These are phyloP conservation scores for Esox niger DNA, from an alignment of 2,113 vertebrate genomes.

Conservation along the genomic window DNA sequence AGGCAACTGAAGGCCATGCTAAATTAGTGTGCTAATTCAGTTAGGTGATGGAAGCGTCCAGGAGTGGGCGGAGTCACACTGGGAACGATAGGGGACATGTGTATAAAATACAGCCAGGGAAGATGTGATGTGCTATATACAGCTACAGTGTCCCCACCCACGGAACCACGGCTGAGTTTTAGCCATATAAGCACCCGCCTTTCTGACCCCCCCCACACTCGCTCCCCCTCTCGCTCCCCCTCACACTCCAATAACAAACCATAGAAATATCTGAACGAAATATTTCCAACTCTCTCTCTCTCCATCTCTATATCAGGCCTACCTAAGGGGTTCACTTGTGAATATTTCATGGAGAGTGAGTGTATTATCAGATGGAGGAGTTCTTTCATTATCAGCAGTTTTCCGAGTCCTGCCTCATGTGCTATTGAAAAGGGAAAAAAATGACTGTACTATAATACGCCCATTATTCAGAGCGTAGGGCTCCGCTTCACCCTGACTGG, in stretches of 20 bases:
- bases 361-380: not conserved
- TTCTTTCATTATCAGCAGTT: constrained; percentile 16
- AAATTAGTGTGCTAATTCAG: constrained; percentile 4
- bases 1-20: not conserved
- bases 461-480: not conserved
- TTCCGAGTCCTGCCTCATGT: constrained; percentile 32
- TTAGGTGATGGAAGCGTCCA: constrained; percentile 5
- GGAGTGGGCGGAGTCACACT: not conserved
- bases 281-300: not conserved
- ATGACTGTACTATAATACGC: not conserved
- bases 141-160: not conserved
- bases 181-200: too few species aligned
- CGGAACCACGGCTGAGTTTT: not conserved
- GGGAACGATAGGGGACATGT: constrained; percentile 3
- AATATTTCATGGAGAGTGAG: constrained; percentile 3
- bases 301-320: not conserved
- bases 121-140: not conserved
- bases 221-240: too few species aligned
- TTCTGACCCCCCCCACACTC: too few species aligned
- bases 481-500: too few species aligned
- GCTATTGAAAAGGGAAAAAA: not conserved
- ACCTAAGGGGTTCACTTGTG: not conserved
- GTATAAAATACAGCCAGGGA: not conserved
- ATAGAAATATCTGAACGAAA: not conserved
- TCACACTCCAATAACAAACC: too few species aligned